These are phyloP conservation scores for Nephrotoma guestfalica DNA, from an alignment of 2,888 invertebrate species.

Conservation along the genomic window DNA sequence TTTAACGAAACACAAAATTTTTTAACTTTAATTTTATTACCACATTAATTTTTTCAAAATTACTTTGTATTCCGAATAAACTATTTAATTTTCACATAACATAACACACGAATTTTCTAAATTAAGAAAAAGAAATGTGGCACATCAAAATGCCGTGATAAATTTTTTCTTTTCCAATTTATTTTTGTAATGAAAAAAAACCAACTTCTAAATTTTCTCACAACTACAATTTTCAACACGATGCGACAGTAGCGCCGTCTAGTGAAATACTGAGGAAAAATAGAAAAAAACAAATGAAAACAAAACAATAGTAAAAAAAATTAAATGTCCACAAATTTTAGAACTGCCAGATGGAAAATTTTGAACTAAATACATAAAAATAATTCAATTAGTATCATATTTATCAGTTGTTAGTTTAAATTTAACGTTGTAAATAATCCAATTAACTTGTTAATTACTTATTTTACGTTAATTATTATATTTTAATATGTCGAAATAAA, in stretches of 20 bases:
- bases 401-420: not conserved
- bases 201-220: not conserved
- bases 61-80: not conserved
- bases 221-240: not conserved
- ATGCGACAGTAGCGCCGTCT: not conserved
- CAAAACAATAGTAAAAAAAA: not conserved
- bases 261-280: not conserved
- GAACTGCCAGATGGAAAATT: not conserved
- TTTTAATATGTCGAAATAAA: not conserved
- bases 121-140: not conserved
- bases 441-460: not conserved
- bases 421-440: not conserved
- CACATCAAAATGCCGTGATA: not conserved
- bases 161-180: not conserved
- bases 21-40: not conserved
- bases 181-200: not conserved
- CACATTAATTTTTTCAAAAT: not conserved
- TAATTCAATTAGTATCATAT: not conserved
- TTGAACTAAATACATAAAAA: not conserved
- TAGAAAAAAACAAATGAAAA: not conserved
- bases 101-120: not conserved
- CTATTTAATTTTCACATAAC: not conserved
- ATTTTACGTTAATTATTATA: not conserved
- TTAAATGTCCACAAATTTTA: not conserved
- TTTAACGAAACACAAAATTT: not conserved